Percentiles rank a stretch among this genome's conserved stretches.
Evolutionary conservation across 2,113 vertebrate genomes (phyloP).

Genomic region (Chloroceryle aenea): DNA sequence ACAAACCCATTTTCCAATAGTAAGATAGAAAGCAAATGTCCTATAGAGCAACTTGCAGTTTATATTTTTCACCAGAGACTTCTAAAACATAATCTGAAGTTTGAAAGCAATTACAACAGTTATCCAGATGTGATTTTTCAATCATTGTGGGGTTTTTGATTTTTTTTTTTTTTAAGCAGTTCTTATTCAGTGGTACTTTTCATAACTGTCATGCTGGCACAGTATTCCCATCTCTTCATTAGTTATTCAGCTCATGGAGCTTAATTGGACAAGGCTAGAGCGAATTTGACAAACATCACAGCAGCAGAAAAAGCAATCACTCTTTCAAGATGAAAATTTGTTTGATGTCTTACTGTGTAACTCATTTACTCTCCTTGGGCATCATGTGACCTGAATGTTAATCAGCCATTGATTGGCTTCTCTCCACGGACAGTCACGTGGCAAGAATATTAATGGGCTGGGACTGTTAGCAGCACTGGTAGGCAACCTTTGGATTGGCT

Average conservation of each 20-base stretch:
- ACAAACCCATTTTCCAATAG: slow-evolving; percentile 35
- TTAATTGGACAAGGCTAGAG: slow-evolving; percentile 90
- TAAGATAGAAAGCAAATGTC: slow-evolving; percentile 38
- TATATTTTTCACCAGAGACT: slow-evolving; percentile 57
- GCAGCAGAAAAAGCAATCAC: slow-evolving; percentile 89
- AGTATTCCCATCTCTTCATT: slow-evolving; percentile 79
- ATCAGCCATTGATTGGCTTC: slow-evolving; percentile 86
- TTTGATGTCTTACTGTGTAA: slow-evolving; percentile 92
- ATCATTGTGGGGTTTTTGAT: slow-evolving; percentile 30
- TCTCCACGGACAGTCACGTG: slow-evolving; percentile 83
- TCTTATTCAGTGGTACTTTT: slow-evolving; percentile 70
- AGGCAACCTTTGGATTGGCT: slow-evolving; percentile 84
- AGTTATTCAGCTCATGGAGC: slow-evolving; percentile 87
- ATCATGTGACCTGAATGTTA: slow-evolving; percentile 87
- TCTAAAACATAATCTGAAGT: slow-evolving; percentile 73
- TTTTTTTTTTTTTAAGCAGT: slow-evolving; percentile 40
- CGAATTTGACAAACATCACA: slow-evolving; percentile 90
- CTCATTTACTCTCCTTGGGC: slow-evolving; percentile 84
- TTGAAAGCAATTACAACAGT: slow-evolving; percentile 76
- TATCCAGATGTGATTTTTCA: slow-evolving; percentile 81
- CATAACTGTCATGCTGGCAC: slow-evolving; percentile 73
- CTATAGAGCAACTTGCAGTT: slow-evolving; percentile 7
- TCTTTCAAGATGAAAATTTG: slow-evolving; percentile 91
- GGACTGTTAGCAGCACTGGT: slow-evolving; percentile 65
- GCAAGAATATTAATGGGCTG: slow-evolving; percentile 80